Base-by-base conservation (phyloP, 2,888 invertebrate genomes). In the Abrostola tripartita region DNA sequence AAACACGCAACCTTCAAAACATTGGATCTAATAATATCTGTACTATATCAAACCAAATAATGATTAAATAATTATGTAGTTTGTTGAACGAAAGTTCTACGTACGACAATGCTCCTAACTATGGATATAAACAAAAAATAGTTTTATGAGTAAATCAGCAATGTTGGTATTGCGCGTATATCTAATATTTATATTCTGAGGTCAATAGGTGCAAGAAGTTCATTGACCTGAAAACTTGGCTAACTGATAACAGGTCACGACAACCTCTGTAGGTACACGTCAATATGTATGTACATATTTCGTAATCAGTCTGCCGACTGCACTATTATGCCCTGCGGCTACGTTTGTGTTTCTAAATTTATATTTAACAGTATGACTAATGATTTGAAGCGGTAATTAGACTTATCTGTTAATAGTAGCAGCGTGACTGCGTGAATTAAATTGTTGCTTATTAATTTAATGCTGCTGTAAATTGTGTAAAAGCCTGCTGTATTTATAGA, bases 211-310 rank as follows among this genome's bases (percentile, higher is more conserved):
- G 64, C 61, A 50, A 47, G 64, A 49, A 71, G 79, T 76, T 77
- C 74, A n/a, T 68, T 77, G 79, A 79, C 71, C 81, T 38, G 50
- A 63, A 71, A 66, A 56, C 63, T 41, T 47, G 36, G 63, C 51
- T 11, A 44, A 59, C 67, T 37, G 55, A 51, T 64, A 66, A 47
- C 74, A 42, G 52, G 79, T 79, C 81, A 81, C 81, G 81, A 76
- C 76, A 74, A 65, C 73, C 71, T 63, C 62, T 61, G 54, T 24
- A 24, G 40, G 49, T 55, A 50, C 35, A n/a, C 49, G 37, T 47
- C 60, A 37, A 53, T 51, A 38, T 50, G 51, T 47, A 54, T 54
- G 53, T 63, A 60, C 51, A 41, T 54, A 65, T 76, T 74, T 71
- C 62, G 76, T 62, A 74, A 74, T 56, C 65, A 38, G 41, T 56